Conservation (phyloP, 2,888 invertebrate species). For the Exephanes ischioxanthus region DNA sequence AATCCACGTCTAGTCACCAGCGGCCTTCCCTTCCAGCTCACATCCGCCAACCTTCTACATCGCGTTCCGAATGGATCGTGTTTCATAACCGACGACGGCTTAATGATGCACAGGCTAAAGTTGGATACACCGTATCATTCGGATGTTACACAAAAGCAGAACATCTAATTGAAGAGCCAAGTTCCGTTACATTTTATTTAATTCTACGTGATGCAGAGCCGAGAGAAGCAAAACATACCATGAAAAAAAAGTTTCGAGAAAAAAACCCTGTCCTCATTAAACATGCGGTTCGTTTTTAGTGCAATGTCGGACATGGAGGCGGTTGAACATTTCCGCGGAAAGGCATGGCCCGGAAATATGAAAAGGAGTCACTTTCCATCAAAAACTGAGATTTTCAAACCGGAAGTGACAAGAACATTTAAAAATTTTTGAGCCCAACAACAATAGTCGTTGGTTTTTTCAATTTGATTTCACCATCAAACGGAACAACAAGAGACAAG, state of each 20-base stretch:
- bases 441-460: not conserved
- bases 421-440: too few relatives aligned
- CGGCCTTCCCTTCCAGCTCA: not conserved
- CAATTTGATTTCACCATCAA: not conserved
- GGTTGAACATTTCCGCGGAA: too few relatives aligned
- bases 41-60: not conserved
- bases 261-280: too few relatives aligned
- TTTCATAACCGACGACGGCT: conserved; percentile 11
- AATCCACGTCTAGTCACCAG: conserved; percentile 6
- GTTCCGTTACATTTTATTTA: not conserved
- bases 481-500: not conserved
- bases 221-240: not conserved
- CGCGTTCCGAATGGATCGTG: conserved; percentile 4
- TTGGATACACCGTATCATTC: not conserved
- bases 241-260: not conserved
- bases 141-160: not conserved
- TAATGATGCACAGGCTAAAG: conserved; percentile 14
- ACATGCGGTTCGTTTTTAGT: too few relatives aligned
- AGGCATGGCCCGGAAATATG: not conserved
- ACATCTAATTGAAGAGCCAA: not conserved
- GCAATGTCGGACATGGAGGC: too few relatives aligned
- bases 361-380: not conserved
- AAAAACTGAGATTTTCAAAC: too few relatives aligned
- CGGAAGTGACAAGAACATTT: too few relatives aligned
- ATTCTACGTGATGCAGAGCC: not conserved